phyloP scores from a whole-genome alignment of 2,888 invertebrate genomes.

The Alentia gelatinosa region DNA sequence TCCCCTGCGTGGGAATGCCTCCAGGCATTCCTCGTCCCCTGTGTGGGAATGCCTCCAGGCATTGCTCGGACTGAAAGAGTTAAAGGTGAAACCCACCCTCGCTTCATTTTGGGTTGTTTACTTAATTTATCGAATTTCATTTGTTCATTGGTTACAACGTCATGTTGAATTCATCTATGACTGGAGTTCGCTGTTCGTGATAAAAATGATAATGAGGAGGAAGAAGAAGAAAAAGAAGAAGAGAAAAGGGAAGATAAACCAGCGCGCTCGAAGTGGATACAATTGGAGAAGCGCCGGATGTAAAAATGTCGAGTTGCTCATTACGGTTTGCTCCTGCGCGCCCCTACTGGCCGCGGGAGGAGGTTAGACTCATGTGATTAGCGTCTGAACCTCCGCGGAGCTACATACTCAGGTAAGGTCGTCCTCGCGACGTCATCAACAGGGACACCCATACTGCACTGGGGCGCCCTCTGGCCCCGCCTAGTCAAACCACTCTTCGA shows the following conservation, averaged over 20 bases:
- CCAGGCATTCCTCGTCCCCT: no score
- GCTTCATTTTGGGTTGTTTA: no score
- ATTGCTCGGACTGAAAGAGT: no score
- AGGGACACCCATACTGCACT: not conserved
- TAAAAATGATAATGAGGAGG: not conserved
- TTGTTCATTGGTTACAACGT: not conserved
- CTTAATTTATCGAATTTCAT: no score
- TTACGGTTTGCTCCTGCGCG: not conserved
- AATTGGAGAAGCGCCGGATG: not conserved
- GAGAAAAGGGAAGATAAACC: not conserved
- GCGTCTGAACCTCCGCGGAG: conserved; percentile 29
- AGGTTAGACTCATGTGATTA: not conserved
- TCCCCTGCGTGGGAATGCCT: no score
- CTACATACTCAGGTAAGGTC: conserved; percentile 40
- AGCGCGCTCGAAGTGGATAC: not conserved
- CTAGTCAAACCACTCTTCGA: conserved; percentile 6
- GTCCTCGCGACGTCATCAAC: conserved; percentile 18
- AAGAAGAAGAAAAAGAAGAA: not conserved
- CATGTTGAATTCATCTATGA: not conserved
- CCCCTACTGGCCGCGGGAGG: not conserved
- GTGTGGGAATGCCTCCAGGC: no score
- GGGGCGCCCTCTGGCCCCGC: not conserved
- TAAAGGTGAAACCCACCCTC: no score
- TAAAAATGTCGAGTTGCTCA: not conserved
- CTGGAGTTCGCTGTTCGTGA: conserved; percentile 16